Evolutionary conservation across 1,140 invertebrate species (phyloP).

Genomic region (Pseudomyrmex gracilis): DNA sequence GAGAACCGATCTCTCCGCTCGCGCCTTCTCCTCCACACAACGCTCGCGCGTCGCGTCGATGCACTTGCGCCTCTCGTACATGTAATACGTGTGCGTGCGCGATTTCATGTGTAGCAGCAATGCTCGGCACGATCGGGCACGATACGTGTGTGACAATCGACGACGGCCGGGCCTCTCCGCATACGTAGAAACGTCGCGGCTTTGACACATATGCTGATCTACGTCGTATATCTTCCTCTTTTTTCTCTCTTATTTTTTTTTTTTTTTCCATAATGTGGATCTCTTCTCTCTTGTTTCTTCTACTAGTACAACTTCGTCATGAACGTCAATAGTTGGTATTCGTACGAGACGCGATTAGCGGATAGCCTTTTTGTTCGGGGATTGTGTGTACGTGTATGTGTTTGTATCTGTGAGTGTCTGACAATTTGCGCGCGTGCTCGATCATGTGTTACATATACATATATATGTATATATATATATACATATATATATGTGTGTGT

Average conservation of each 20-base stretch:
- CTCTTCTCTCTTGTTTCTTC: not conserved
- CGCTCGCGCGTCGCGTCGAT: not conserved
- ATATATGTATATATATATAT: not conserved
- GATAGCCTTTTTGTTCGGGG: conserved; percentile 30
- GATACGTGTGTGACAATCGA: conserved; percentile 38
- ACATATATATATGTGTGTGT: not conserved
- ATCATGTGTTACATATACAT: conserved; percentile 2
- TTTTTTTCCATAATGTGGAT: not conserved
- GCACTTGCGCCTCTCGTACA: not conserved
- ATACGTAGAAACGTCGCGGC: conserved; percentile 22
- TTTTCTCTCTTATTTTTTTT: not conserved
- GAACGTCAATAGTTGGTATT: conserved; percentile 18
- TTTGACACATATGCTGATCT: conserved; percentile 41
- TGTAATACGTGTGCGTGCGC: not conserved
- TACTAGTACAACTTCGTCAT: conserved; percentile 32
- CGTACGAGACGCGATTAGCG: conserved; percentile 18
- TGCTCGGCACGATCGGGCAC: conserved; percentile 37
- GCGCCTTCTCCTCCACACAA: conserved; percentile 56
- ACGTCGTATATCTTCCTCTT: not conserved
- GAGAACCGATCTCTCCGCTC: conserved; percentile 66
- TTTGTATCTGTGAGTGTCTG: conserved; percentile 11
- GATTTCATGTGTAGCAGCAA: conserved; percentile 49
- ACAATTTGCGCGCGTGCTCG: conserved; percentile 32
- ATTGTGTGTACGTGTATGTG: not conserved
- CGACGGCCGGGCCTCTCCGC: conserved; percentile 4